Base-by-base conservation (phyloP, 2,797 vertebrate species). In the Mus caroli region DNA sequence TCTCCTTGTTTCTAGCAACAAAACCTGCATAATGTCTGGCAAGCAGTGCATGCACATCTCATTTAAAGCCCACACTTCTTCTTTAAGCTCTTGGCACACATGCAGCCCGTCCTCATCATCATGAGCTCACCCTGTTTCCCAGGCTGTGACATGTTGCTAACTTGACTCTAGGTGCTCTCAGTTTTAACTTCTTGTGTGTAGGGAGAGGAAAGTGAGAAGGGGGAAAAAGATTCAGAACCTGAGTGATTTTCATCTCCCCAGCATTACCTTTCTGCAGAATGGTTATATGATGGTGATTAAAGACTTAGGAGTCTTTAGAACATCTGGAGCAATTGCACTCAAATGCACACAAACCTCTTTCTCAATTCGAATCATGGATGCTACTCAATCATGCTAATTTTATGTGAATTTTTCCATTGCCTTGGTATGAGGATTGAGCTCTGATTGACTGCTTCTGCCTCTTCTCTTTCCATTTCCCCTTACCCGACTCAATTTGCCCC, bases 311-410 rank as follows among this genome's bases (percentile, higher is more conserved):
- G 86, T 83, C 86, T 76, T 91, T 54, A 88, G 94, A 96, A 94
- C 95, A 95, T 96, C 97, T 97, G 96, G 95, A 92, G 56, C 75
- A 91, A 31, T 83, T 96, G 91, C 62, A 22, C 64, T 90, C 69
- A 67, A 83, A 83, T 87, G 83, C 20, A 83, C 75, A 34, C 43
- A n/a, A 82, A 85, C 71, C 43, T 85, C 71, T 83, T 90, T 82
- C 26, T 82, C 43, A 43, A 96, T 83, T 60, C 75, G 79, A 93
- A 93, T 94, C 50, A 80, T 26, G 14, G 54, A 83, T 83, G 37
- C 46, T 46, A n/a, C 31, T 95, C 83, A 96, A 94, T 87, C 62
- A 22, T 24, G 78, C 40, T 60, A 50, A 46, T 87, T 84, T 93
- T 56, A 20, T 11, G 40, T 31, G 62, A 71, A n/a, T 73, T 28